Evolutionary conservation across 2,888 invertebrate species (phyloP).

Genomic region (Idaea straminata): DNA sequence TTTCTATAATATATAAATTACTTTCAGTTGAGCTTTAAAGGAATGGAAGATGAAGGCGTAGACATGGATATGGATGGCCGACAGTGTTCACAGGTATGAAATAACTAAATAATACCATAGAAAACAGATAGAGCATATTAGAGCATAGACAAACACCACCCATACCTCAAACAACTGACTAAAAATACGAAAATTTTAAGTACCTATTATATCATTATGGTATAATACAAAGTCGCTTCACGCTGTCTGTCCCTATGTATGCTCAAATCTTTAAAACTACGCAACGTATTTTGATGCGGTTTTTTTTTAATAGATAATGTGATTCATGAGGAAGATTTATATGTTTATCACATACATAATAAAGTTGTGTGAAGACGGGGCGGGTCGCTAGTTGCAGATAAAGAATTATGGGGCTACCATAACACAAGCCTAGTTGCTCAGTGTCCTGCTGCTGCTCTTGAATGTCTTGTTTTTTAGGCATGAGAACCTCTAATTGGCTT

Average conservation of each 20-base stretch:
- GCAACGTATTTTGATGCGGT: no score
- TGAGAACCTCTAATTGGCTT: no score
- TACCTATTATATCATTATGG: neutral
- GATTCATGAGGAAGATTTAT: no score
- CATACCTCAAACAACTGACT: neutral
- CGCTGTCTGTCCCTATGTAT: no score
- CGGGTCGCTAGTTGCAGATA: no score
- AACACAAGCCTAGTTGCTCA: no score
- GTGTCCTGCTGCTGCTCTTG: neutral
- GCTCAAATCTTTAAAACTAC: no score
- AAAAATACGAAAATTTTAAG: neutral
- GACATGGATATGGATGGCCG: constrained; percentile 75
- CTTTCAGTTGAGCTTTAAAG: constrained; percentile 73
- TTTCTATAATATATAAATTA: constrained; percentile 7
- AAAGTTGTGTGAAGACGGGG: no score
- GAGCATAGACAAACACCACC: neutral
- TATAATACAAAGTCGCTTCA: no score
- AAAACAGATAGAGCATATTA: neutral
- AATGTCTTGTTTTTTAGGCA: neutral
- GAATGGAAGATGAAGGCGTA: constrained; percentile 76
- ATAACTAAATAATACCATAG: neutral
- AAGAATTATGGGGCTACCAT: no score
- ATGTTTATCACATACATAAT: no score
- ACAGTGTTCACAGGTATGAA: constrained; percentile 69
- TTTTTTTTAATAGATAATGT: no score